Base-by-base conservation (phyloP, 2,797 vertebrate genomes). In the Manis pentadactyla region DNA sequence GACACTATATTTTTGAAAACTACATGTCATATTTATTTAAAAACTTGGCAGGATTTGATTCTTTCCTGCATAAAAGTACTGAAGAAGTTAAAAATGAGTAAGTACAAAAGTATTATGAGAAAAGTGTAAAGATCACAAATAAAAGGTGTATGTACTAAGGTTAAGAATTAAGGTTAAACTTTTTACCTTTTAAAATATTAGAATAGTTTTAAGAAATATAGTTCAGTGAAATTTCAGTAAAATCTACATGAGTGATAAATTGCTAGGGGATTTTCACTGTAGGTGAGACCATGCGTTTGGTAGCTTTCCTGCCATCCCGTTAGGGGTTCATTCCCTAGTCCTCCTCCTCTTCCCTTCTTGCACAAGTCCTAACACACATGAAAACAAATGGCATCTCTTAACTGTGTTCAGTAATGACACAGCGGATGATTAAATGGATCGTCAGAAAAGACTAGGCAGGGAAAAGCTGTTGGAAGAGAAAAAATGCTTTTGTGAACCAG, bases 171-270 rank as follows among this genome's bases (percentile, higher is more conserved):
- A 90, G 15, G 68, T 69, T 75, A 42, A 63, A 93, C 34, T 25
- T 59, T 69, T 93, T 83, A 89, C 61, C 51, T 94, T 94, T 84
- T 55, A 92, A 92, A 90, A 95, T 37, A 95, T 51, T 69, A 87
- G 21, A 68, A 68, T 87, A 92, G 21, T 78, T 55, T 93, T 77
- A 11, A 88, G 88, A 93, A 78, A 31, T 61, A 64, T 37, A 93
- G 88, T 83, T 92, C 66, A 94, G 75, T 49, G 25, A 68, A 93
- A 82, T 83, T 77, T 83, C 74, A 92, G 29, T 79, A 66, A 78
- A 90, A 77, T 77, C 49, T 84, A 75, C 37, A 39, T 69, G 77
- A 83, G 11, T 92, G 82, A 94, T 85, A 93, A 77, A 90, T 34
- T 84, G 25, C 12, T 18, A 46, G 10, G 46, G 46, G 10, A 11